phyloP scores from a whole-genome alignment of 2,888 invertebrate genomes.

The Drosophila testacea region DNA sequence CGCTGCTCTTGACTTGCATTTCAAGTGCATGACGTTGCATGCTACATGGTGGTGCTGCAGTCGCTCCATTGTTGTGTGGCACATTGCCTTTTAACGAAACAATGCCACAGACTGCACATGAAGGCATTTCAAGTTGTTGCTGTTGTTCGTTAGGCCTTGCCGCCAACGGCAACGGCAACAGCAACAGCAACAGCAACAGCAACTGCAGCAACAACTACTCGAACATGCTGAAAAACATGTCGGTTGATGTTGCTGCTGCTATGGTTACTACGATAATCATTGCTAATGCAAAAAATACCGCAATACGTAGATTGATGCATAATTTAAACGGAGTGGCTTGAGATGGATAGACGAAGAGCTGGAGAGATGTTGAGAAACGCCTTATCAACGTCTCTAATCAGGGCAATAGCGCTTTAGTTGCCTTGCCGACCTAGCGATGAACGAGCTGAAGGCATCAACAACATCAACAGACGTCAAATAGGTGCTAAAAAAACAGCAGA shows the following conservation, averaged over 20 bases:
- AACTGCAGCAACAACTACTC: slow-evolving; percentile 18
- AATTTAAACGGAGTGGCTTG: slow-evolving; percentile 50
- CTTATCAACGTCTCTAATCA: slow-evolving; percentile 73
- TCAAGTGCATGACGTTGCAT: slow-evolving; percentile 64
- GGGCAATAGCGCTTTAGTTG: slow-evolving; percentile 55
- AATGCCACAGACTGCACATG: slow-evolving; percentile 68
- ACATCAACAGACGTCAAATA: slow-evolving; percentile 47
- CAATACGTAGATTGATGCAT: slow-evolving; percentile 54
- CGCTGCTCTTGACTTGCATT: slow-evolving; percentile 64
- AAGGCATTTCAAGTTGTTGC: slow-evolving; percentile 58
- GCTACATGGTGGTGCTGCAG: slow-evolving; percentile 24
- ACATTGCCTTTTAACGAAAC: slow-evolving; percentile 47
- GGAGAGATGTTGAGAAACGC: slow-evolving; percentile 37
- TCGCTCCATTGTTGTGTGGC: slow-evolving; percentile 42
- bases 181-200: slow-evolving; percentile 1
- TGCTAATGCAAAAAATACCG: slow-evolving; percentile 52
- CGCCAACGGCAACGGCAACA: slow-evolving; percentile 19
- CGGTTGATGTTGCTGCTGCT: slow-evolving; percentile 6
- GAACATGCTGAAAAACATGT: slow-evolving; percentile 32
- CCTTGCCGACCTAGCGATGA: slow-evolving; percentile 32
- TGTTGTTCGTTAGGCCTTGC: slow-evolving; percentile 18
- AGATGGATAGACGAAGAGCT: slow-evolving; percentile 38
- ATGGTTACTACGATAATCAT: slow-evolving; percentile 51
- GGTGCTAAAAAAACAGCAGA: slow-evolving; percentile 44
- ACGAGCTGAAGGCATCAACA: slow-evolving; percentile 25